Conservation (phyloP, 2,888 invertebrate genomes). For the Xestia rhomboidea region DNA sequence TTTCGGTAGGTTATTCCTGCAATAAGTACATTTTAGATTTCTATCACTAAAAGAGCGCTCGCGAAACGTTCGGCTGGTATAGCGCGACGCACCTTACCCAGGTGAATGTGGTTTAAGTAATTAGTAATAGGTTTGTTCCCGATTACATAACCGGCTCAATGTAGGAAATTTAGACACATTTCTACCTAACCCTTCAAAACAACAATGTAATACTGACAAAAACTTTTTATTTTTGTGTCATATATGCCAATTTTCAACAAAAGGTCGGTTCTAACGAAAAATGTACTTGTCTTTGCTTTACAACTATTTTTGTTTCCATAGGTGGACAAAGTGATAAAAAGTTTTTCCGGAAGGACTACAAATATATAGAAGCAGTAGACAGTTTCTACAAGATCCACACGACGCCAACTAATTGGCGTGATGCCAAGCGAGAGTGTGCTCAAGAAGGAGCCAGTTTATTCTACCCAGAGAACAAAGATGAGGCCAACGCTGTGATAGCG, state of each 20-base stretch:
- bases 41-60: conserved; percentile 53
- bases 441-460: conserved; percentile 80
- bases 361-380: conserved; percentile 71
- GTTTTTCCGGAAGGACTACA: conserved; percentile 82
- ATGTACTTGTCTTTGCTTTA: not conserved
- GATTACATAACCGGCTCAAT: too few species aligned
- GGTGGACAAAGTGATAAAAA: conserved; percentile 75
- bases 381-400: conserved; percentile 84
- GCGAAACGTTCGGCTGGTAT: not conserved
- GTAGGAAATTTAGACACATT: too few species aligned
- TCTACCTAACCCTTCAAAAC: too few species aligned
- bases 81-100: too few species aligned
- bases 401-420: conserved; percentile 74
- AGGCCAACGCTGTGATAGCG: conserved; percentile 71
- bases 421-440: conserved; percentile 77
- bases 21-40: not conserved
- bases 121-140: too few species aligned
- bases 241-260: not conserved
- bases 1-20: conserved; percentile 68
- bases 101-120: too few species aligned
- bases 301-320: conserved; percentile 50
- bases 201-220: not conserved
- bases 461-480: conserved; percentile 77
- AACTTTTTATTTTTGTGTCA: not conserved
- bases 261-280: not conserved